Percentiles rank a stretch among this genome's conserved stretches.
phyloP scores from a whole-genome alignment of 1,140 invertebrate species.

The Drosophila dunni region DNA sequence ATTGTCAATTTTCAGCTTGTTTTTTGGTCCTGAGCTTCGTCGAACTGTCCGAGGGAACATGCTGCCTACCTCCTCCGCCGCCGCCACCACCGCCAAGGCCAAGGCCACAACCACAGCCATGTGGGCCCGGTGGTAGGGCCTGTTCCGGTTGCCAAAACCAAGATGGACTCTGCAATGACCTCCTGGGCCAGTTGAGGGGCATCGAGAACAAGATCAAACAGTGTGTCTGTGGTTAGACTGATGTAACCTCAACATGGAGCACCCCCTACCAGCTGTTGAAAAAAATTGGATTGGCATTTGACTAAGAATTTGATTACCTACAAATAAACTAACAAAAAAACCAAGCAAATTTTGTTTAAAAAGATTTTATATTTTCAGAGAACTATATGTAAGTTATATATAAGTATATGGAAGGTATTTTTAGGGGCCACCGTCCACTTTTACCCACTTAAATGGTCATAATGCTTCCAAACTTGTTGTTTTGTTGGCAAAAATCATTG shows the following conservation, averaged over 20 bases:
- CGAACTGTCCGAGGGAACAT: not conserved
- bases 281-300: not conserved
- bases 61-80: not conserved
- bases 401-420: too few species aligned
- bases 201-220: not conserved
- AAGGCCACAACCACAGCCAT: conserved; percentile 1
- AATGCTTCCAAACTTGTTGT: too few species aligned
- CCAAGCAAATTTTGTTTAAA: too few species aligned
- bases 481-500: too few species aligned
- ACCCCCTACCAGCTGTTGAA: not conserved
- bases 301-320: not conserved
- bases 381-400: too few species aligned
- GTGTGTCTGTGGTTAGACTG: conserved; percentile 37
- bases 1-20: conserved; percentile 9
- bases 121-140: conserved; percentile 42
- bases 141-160: conserved; percentile 19
- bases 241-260: not conserved
- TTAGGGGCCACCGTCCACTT: too few species aligned
- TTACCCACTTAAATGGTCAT: too few species aligned
- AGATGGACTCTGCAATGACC: conserved; percentile 1
- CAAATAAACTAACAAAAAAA: too few species aligned
- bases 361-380: too few species aligned
- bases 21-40: conserved; percentile 14
- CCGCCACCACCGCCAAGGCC: not conserved
- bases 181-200: not conserved